Evolutionary conservation across 1,140 invertebrate genomes (phyloP), one percentile per base, ranked within the genome.

Genomic region (Drosophila bipectinata): DNA sequence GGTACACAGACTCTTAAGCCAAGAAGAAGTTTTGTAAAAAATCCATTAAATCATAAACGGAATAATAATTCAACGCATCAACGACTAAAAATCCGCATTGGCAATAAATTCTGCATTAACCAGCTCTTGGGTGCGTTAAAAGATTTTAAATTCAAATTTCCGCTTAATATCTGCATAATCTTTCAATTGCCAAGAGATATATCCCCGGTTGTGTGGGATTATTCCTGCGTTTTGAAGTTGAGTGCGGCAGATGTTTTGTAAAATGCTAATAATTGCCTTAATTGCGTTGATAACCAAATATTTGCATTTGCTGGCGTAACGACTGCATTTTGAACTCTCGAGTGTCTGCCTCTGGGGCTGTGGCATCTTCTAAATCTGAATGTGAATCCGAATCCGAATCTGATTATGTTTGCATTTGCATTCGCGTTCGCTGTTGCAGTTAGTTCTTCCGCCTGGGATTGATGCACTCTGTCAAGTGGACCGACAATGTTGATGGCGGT

Each of bases 331-430:
- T 85, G 73, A 85, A 82, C 69, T 82, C 49, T 87, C 66, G 66
- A 87, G 83, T 77, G 62, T 15, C 62, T 72, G 56, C 64, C 18
- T 54, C 48, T 15, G 28, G 68, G 63, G 60, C 37, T 26, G 30
- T 58, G 34, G 53, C 34, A 67, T 48, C 72, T 51, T 66, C 53
- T 41, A 56, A 30, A 49, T 63, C 58, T 32, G 67, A 54, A 51
- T 62, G 32, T 51, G 39, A 34, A 54, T 54, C 47, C 10, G 26
- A 58, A 54, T 51, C 24, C 28, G 67, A 49, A 49, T 49, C 74
- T 83, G 75, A 83, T 83, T 85, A 78, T 82, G 74, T 63, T 78
- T 81, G 58, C 61, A 52, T 74, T 72, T 78, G 45, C 63, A 68
- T 69, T 61, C 12, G 61, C 54, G 60, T 30, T 51, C 26, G 48